Percentiles rank a stretch among this genome's conserved stretches.
Conservation (phyloP, 1,140 invertebrate genomes). For the Macrosteles quadrilineatus region DNA sequence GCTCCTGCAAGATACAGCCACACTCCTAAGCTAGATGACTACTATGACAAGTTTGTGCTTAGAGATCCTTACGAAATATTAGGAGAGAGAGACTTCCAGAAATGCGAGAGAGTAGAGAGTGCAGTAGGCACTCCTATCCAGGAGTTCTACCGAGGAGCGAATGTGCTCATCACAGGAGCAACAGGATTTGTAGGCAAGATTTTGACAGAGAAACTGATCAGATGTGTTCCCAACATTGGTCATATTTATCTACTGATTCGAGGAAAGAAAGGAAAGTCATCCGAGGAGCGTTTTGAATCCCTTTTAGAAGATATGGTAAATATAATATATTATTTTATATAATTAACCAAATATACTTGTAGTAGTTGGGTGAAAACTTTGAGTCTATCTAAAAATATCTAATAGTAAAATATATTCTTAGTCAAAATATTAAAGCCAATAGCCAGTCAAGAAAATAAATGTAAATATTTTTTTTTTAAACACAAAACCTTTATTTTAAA, state of each 20-base stretch:
- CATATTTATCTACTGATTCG: slow-evolving; percentile 77
- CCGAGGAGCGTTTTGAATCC: slow-evolving; percentile 66
- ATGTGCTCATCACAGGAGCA: slow-evolving; percentile 74
- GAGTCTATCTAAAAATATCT: no score
- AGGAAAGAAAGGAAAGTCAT: slow-evolving; percentile 74
- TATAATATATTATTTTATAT: slow-evolving; percentile 30
- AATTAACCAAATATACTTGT: no score
- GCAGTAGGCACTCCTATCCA: slow-evolving; percentile 27
- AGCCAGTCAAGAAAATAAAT: no score
- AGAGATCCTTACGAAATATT: slow-evolving; percentile 1
- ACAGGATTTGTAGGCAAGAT: slow-evolving; percentile 85
- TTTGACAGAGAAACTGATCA: slow-evolving; percentile 78
- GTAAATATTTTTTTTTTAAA: no score
- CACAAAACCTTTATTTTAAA: no score
- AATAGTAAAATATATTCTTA: no score
- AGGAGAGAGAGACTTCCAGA: not conserved
- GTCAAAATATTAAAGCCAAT: no score
- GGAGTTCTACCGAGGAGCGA: slow-evolving; percentile 39
- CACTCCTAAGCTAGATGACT: not conserved
- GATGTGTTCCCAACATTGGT: slow-evolving; percentile 65
- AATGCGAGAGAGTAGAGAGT: not conserved
- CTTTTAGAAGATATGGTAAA: slow-evolving; percentile 68
- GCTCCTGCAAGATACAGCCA: not conserved
- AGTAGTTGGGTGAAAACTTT: no score
- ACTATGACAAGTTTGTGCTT: not conserved